phyloP scores from a whole-genome alignment of 53 echinoderm and acorn worm genomes.

The Echinometra lucunter region DNA sequence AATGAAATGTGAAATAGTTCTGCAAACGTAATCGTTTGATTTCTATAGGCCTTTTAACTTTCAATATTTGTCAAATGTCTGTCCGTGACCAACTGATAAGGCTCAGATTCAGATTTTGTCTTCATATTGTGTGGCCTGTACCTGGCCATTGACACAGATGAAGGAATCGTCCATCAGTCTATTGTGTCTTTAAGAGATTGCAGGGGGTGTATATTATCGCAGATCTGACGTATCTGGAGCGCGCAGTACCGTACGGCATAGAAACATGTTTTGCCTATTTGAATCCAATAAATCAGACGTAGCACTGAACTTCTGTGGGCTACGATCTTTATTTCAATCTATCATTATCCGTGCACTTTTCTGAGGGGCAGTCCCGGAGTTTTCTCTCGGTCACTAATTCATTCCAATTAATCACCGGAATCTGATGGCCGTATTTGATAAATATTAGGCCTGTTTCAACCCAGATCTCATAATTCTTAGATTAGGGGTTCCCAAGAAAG shows the following conservation, averaged over 20 bases:
- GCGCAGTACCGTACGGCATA: slow-evolving; percentile 59
- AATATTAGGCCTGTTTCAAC: not conserved
- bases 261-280: slow-evolving; percentile 65
- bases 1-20: too few species aligned
- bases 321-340: slow-evolving; percentile 20
- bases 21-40: too few species aligned
- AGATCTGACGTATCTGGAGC: slow-evolving; percentile 64
- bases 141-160: not conserved
- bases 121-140: too few species aligned
- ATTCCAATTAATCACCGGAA: slow-evolving; percentile 28
- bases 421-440: slow-evolving; percentile 28
- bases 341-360: slow-evolving; percentile 44
- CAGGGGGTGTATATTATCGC: slow-evolving; percentile 65
- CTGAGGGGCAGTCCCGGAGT: not conserved
- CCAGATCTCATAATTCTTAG: slow-evolving; percentile 37
- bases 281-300: slow-evolving; percentile 54
- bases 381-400: slow-evolving; percentile 21
- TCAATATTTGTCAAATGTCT: too few species aligned
- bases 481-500: slow-evolving; percentile 40
- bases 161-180: not conserved
- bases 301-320: slow-evolving; percentile 22
- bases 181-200: slow-evolving; percentile 45
- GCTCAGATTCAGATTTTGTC: too few species aligned
- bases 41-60: too few species aligned
- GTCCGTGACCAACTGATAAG: too few species aligned